These are phyloP conservation scores for Pseudococcus viburni DNA, from an alignment of 2,888 invertebrate species.

Conservation along the genomic window DNA sequence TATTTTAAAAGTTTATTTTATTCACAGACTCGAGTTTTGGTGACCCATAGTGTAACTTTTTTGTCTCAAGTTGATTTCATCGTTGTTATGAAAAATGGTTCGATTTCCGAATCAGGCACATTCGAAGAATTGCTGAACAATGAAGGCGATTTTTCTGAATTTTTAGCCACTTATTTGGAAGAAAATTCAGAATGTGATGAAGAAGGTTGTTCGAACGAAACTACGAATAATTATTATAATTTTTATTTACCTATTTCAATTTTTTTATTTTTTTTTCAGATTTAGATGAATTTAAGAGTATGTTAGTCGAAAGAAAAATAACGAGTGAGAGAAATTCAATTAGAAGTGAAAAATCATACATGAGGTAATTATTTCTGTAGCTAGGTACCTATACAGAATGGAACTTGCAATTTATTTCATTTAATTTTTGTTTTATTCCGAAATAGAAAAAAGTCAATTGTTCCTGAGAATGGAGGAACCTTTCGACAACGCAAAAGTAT, in stretches of 20 bases:
- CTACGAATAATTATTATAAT: background rate
- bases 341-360: slow-evolving; percentile 47
- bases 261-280: slow-evolving; percentile 71
- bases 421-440: slow-evolving; percentile 70
- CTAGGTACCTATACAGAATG: too few species aligned
- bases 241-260: slow-evolving; percentile 52
- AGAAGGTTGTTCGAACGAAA: slow-evolving; percentile 63
- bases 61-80: slow-evolving; percentile 92
- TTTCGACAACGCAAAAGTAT: slow-evolving; percentile 40
- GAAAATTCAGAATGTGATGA: slow-evolving; percentile 72
- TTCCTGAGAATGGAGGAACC: slow-evolving; percentile 75
- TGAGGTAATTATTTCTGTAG: background rate
- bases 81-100: slow-evolving; percentile 89
- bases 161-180: slow-evolving; percentile 84
- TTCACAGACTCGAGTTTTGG: slow-evolving; percentile 84
- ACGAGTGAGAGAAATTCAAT: slow-evolving; percentile 43
- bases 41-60: slow-evolving; percentile 96
- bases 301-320: slow-evolving; percentile 79
- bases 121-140: slow-evolving; percentile 90
- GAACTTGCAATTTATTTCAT: too few species aligned
- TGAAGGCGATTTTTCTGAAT: slow-evolving; percentile 89
- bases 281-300: slow-evolving; percentile 82
- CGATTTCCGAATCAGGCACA: slow-evolving; percentile 89
- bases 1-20: background rate
- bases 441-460: slow-evolving; percentile 75